Evolutionary conservation across 2,888 invertebrate species (phyloP).

Genomic region (Hecatera dysodea): DNA sequence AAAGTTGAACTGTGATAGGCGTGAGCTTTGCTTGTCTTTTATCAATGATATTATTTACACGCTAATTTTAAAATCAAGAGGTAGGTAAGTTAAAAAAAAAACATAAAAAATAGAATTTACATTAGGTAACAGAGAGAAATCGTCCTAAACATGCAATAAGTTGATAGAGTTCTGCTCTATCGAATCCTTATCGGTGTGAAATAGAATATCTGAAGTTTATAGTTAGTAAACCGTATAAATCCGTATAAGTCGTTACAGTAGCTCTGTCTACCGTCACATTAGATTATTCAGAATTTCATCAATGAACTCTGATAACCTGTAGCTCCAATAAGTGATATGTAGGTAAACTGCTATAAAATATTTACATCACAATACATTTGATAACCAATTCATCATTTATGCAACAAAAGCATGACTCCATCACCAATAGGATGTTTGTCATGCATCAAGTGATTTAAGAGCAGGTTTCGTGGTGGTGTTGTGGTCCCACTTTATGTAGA

Average conservation of each 20-base stretch:
- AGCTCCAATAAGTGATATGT: slow-evolving; percentile 16
- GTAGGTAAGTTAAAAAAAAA: slow-evolving; percentile 38
- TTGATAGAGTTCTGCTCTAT: slow-evolving; percentile 12
- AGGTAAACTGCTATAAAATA: slow-evolving; percentile 13
- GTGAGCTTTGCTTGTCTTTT: slow-evolving; percentile 43
- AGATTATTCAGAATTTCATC: not conserved
- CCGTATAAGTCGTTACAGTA: too few relatives aligned
- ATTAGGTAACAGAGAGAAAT: slow-evolving; percentile 48
- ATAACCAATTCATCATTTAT: slow-evolving; percentile 39
- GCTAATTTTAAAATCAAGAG: slow-evolving; percentile 20
- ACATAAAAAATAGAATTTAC: too few relatives aligned
- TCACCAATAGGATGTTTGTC: slow-evolving; percentile 38
- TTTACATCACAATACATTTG: slow-evolving; percentile 49
- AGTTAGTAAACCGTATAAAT: not conserved
- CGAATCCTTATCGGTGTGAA: slow-evolving; percentile 29
- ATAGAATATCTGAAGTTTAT: not conserved
- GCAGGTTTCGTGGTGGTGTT: not conserved
- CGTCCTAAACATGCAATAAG: slow-evolving; percentile 38
- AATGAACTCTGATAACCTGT: not conserved
- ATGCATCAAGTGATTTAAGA: slow-evolving; percentile 48
- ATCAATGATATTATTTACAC: slow-evolving; percentile 48
- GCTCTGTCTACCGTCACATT: not conserved
- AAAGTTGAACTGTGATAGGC: slow-evolving; percentile 45
- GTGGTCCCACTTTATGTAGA: not conserved
- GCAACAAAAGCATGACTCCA: slow-evolving; percentile 49